A percentile compares a stretch with the other conserved stretches of the same genome.
Conservation (phyloP, 2,113 vertebrate species). For the Steatornis caripensis region DNA sequence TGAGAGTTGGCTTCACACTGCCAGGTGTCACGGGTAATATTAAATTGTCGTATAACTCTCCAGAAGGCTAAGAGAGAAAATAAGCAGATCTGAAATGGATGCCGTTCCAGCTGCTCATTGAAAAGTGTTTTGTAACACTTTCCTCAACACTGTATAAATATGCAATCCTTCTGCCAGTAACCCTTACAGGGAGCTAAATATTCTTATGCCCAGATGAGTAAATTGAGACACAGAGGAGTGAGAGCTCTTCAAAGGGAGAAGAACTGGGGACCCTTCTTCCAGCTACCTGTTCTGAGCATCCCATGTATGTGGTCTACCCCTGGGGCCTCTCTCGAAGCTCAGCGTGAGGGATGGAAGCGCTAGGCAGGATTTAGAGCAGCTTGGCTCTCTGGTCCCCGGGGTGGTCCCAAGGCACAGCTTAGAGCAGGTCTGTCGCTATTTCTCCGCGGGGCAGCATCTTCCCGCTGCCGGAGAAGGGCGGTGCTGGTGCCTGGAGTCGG, state of each 20-base stretch:
- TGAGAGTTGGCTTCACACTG: background rate
- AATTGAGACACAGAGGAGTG: background rate
- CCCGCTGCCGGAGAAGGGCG: background rate
- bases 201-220: background rate
- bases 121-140: background rate
- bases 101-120: constrained; percentile 20
- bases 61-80: background rate
- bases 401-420: background rate
- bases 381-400: background rate
- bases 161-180: background rate
- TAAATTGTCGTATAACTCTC: background rate
- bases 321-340: fast-evolving
- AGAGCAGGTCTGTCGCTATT: background rate
- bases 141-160: background rate
- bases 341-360: background rate
- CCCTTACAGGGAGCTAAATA: background rate
- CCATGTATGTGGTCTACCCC: fast-evolving
- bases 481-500: fast-evolving
- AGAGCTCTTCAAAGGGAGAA: background rate
- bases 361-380: background rate
- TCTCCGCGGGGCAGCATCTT: fast-evolving
- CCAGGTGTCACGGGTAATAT: background rate
- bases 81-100: constrained; percentile 1
- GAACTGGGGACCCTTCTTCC: background rate
- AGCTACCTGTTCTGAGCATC: background rate